These are phyloP conservation scores for Scalopus aquaticus DNA, from an alignment of 2,113 vertebrate genomes.

Conservation along the genomic window DNA sequence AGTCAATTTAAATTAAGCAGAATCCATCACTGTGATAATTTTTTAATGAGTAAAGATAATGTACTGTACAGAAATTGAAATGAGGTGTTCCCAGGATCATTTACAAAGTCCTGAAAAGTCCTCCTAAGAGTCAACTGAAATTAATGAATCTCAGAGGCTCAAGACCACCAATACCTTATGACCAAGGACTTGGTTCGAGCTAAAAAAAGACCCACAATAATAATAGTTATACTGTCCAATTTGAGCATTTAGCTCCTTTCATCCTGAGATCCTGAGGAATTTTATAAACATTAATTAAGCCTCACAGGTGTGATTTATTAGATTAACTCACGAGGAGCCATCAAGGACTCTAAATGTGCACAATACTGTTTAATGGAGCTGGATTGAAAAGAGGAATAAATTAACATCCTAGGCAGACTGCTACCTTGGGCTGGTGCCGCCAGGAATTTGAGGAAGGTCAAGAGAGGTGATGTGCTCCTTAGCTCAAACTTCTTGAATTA, in stretches of 20 bases:
- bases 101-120: slow-evolving; percentile 59
- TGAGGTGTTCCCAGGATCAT: slow-evolving; percentile 77
- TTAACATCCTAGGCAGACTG: background rate
- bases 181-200: background rate
- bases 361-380: background rate
- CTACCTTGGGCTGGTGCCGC: background rate
- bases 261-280: slow-evolving; percentile 51
- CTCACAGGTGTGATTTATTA: slow-evolving; percentile 69
- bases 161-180: background rate
- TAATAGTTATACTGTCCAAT: slow-evolving; percentile 54
- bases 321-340: slow-evolving; percentile 51
- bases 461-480: background rate
- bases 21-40: slow-evolving; percentile 81
- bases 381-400: background rate
- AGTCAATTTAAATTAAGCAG: slow-evolving; percentile 81
- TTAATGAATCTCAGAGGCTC: slow-evolving; percentile 69
- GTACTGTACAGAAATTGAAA: slow-evolving; percentile 77
- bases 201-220: background rate
- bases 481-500: background rate
- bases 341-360: background rate
- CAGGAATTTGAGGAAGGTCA: background rate
- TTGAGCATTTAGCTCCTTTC: slow-evolving; percentile 45
- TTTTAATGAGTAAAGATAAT: slow-evolving; percentile 82
- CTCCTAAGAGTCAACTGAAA: slow-evolving; percentile 68
- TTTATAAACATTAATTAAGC: slow-evolving; percentile 74